Evolutionary conservation across 2,888 invertebrate species (phyloP).

Genomic region (Apodemia zela): DNA sequence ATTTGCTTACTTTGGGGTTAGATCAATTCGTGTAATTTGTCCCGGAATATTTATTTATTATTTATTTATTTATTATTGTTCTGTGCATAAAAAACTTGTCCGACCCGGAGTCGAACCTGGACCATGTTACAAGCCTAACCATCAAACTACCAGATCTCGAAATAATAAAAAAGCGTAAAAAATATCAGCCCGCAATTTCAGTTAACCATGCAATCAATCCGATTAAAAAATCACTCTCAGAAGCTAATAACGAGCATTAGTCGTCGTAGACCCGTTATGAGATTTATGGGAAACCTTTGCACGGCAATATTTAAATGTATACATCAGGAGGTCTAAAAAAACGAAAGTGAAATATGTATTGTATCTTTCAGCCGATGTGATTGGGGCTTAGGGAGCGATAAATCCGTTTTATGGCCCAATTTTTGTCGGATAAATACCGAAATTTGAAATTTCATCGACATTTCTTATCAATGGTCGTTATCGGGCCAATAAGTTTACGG

Average conservation of each 20-base stretch:
- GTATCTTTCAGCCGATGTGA: constrained; percentile 64
- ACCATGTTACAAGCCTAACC: too few species aligned
- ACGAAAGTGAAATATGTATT: constrained; percentile 59
- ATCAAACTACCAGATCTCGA: too few species aligned
- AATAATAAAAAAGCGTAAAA: too few species aligned
- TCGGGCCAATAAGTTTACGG: neutral
- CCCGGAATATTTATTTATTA: too few species aligned
- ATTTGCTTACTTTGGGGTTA: too few species aligned
- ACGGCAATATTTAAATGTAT: constrained; percentile 41
- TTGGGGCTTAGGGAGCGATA: constrained; percentile 71
- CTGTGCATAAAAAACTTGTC: too few species aligned
- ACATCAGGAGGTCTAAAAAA: constrained; percentile 27
- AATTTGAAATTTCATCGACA: constrained; percentile 64
- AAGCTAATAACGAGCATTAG: constrained; percentile 43
- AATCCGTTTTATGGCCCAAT: constrained; percentile 70
- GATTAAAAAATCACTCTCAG: constrained; percentile 38
- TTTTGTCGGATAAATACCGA: constrained; percentile 69
- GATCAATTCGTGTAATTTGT: too few species aligned
- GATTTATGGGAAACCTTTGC: constrained; percentile 62
- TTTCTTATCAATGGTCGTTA: constrained; percentile 26
- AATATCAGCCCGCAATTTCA: neutral
- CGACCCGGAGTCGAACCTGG: too few species aligned
- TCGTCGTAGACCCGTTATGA: constrained; percentile 45
- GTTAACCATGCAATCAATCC: constrained; percentile 32
- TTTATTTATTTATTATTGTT: too few species aligned